Conservation (phyloP, 2,888 invertebrate genomes). For the Papilio demoleus region DNA sequence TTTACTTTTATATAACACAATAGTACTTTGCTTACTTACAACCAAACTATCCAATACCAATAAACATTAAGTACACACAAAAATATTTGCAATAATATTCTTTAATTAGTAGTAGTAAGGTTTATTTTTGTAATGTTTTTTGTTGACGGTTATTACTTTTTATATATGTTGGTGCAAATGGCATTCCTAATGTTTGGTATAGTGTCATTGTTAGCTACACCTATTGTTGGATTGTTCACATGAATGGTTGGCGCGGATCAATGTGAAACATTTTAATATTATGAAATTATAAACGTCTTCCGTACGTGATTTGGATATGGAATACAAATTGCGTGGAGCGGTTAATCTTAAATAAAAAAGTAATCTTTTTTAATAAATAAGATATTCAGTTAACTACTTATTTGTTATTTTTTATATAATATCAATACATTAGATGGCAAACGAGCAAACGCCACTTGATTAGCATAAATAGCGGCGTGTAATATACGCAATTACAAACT, state of each 20-base stretch:
- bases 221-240: slow-evolving; percentile 78
- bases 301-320: slow-evolving; percentile 57
- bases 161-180: slow-evolving; percentile 51
- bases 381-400: too few species aligned
- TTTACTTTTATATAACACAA: slow-evolving; percentile 78
- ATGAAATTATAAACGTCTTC: slow-evolving; percentile 83
- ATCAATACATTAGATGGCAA: too few species aligned
- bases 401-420: too few species aligned
- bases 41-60: slow-evolving; percentile 49
- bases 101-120: slow-evolving; percentile 30
- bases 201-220: slow-evolving; percentile 82
- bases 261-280: slow-evolving; percentile 84
- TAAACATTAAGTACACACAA: slow-evolving; percentile 45
- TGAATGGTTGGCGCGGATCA: slow-evolving; percentile 72
- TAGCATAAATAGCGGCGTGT: too few species aligned
- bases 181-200: slow-evolving; percentile 80
- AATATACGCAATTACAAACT: too few species aligned
- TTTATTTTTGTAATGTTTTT: slow-evolving; percentile 22
- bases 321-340: slow-evolving; percentile 48
- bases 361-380: too few species aligned
- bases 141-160: slow-evolving; percentile 49
- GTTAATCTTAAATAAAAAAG: too few species aligned
- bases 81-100: slow-evolving; percentile 42
- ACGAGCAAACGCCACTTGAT: too few species aligned
- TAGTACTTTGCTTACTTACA: slow-evolving; percentile 77